These are phyloP conservation scores for Esox lucius DNA, from an alignment of 2,797 vertebrate species.

Conservation along the genomic window DNA sequence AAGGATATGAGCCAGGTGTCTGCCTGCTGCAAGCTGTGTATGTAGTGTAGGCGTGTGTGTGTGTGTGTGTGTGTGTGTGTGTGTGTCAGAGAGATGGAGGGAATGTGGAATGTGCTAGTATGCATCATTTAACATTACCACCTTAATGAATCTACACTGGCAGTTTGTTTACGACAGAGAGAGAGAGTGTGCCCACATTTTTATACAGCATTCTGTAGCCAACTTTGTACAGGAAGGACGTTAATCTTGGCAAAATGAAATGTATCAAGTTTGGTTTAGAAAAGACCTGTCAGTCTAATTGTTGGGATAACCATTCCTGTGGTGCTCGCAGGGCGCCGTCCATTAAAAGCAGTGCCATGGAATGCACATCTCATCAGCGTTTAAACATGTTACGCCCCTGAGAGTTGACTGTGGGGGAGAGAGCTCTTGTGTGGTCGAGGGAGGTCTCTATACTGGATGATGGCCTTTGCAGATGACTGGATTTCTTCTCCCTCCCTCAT, in stretches of 20 bases:
- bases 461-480: background rate
- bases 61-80: background rate
- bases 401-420: constrained; percentile 24
- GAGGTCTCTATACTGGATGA: constrained; percentile 29
- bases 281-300: constrained; percentile 74
- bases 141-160: constrained; percentile 16
- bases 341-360: constrained; percentile 37
- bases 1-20: constrained; percentile 63
- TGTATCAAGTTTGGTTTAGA: constrained; percentile 75
- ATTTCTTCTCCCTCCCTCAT: background rate
- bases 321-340: constrained; percentile 59
- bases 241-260: constrained; percentile 74
- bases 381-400: constrained; percentile 40
- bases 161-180: constrained; percentile 21
- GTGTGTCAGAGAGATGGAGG: background rate
- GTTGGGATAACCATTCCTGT: constrained; percentile 65
- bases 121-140: background rate
- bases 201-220: constrained; percentile 37
- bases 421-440: constrained; percentile 18
- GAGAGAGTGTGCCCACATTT: constrained; percentile 8
- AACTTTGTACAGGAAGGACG: constrained; percentile 50
- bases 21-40: constrained; percentile 39
- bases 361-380: constrained; percentile 46
- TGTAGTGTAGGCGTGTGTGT: background rate
- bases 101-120: constrained; percentile 4